A percentile compares a stretch with the other conserved stretches of the same genome.
Evolutionary conservation across 2,797 vertebrate species (phyloP).

Genomic region (Salarias fasciatus): DNA sequence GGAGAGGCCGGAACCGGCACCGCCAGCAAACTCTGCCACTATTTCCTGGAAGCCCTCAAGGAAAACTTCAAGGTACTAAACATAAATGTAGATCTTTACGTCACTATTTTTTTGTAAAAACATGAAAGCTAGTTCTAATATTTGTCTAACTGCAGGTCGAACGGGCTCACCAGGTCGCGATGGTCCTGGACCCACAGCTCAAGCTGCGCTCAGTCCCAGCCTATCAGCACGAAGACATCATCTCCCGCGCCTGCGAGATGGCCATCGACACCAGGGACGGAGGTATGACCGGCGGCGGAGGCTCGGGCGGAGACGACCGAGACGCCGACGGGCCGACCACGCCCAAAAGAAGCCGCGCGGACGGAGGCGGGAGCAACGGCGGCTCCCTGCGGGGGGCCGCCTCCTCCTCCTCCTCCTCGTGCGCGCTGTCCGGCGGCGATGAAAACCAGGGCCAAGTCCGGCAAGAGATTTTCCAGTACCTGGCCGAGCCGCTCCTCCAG

Average conservation of each 20-base stretch:
- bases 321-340: slow-evolving; percentile 75
- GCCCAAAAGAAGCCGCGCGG: slow-evolving; percentile 78
- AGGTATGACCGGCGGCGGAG: slow-evolving; percentile 78
- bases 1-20: slow-evolving; percentile 91
- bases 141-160: slow-evolving; percentile 81
- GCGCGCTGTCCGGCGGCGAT: slow-evolving; percentile 50
- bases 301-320: slow-evolving; percentile 84
- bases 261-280: slow-evolving; percentile 86
- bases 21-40: slow-evolving; percentile 97
- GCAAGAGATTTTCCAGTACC: slow-evolving; percentile 95
- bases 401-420: slow-evolving; percentile 45
- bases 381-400: slow-evolving; percentile 41
- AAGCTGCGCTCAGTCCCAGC: slow-evolving; percentile 95
- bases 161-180: slow-evolving; percentile 95
- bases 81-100: no score
- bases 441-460: slow-evolving; percentile 84
- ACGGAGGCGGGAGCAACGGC: slow-evolving; percentile 67
- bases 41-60: slow-evolving; percentile 97
- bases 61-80: slow-evolving; percentile 92
- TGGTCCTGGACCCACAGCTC: slow-evolving; percentile 97
- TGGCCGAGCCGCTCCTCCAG: slow-evolving; percentile 95
- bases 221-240: slow-evolving; percentile 98
- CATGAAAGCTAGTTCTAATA: no score
- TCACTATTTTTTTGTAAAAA: no score
- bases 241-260: slow-evolving; percentile 93